Base-by-base conservation (phyloP, 2,797 vertebrate genomes). In the Yasuhikotakia modesta region DNA sequence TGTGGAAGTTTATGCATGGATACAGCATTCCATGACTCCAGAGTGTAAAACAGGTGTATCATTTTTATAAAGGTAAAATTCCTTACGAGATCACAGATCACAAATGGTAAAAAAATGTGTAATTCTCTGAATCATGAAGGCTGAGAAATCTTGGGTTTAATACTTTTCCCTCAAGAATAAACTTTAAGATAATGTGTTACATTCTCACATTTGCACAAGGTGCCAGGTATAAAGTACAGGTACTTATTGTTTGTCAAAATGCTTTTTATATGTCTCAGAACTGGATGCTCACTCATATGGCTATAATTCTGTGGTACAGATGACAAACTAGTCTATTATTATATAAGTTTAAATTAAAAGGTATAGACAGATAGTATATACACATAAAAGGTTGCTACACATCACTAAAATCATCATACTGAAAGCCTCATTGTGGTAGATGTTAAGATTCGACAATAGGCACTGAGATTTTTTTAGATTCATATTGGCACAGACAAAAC, bases 31-130 rank as follows among this genome's bases (percentile, higher is more conserved):
- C 76, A 84, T 86, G 92, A 93, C 90, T 92, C 88, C 78, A 87
- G 86, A 90, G 90, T 91, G 88, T 86, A 90, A 86, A 86, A 81
- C 82, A 80, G 81, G 74, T 87, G 81, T 35, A 80, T 82, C 79
- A 81, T 75, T 73, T 30, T 61, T 71, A 79, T 17, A 77, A 79
- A 72, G 67, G 70, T 60, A 70, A 50, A 77, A 75, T 52, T 30
- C 39, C 53, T 69, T 19, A 19, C 35, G 11, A 66, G 50, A 57
- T 22, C 16, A 50, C 27, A 61, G 2, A 50, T 17, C 48, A 50
- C 48, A 50, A 1, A 16, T n/a, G 16, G 55, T 16, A 16, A 27
- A 35, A n/a, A 30, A 63, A 39, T 60, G 27, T n/a, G 3, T 22
- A 10, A 58, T 74, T 74, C 60, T 64, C 60, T 65, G 46, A 67